Evolutionary conservation across 2,888 invertebrate genomes (phyloP).

Genomic region (Adelphocoris suturalis): DNA sequence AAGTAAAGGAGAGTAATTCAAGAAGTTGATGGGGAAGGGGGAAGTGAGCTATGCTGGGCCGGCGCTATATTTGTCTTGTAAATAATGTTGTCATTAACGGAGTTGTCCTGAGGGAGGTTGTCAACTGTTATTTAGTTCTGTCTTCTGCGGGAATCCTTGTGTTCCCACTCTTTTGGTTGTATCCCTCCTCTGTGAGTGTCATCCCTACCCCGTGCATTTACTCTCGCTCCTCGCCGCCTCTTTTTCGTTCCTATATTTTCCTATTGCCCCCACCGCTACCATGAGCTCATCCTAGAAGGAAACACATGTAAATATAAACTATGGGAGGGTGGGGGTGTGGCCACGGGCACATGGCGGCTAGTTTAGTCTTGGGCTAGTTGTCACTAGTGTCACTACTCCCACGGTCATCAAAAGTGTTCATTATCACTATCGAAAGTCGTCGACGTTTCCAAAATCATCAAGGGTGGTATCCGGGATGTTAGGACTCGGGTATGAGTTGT

Average conservation of each 20-base stretch:
- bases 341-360: constrained; percentile 55
- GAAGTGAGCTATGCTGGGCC: constrained; percentile 64
- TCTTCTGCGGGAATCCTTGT: constrained; percentile 33
- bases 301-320: constrained; percentile 71
- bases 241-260: constrained; percentile 1
- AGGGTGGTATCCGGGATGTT: constrained; percentile 60
- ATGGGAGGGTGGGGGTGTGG: constrained; percentile 47
- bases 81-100: constrained; percentile 71
- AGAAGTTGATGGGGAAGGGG: constrained; percentile 7
- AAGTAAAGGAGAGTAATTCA: constrained; percentile 27
- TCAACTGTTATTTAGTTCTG: constrained; percentile 65
- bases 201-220: constrained; percentile 6
- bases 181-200: not conserved
- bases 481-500: constrained; percentile 72
- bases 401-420: not conserved
- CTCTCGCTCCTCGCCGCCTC: not conserved
- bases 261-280: not conserved
- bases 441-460: not conserved
- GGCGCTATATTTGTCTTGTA: constrained; percentile 70
- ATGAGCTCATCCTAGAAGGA: constrained; percentile 44
- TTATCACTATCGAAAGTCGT: not conserved
- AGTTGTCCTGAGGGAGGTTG: constrained; percentile 67
- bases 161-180: constrained; percentile 12
- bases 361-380: constrained; percentile 54
- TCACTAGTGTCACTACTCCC: constrained; percentile 5